Conservation (phyloP, 2,797 vertebrate species). For the Sphenopsis melanotis region DNA sequence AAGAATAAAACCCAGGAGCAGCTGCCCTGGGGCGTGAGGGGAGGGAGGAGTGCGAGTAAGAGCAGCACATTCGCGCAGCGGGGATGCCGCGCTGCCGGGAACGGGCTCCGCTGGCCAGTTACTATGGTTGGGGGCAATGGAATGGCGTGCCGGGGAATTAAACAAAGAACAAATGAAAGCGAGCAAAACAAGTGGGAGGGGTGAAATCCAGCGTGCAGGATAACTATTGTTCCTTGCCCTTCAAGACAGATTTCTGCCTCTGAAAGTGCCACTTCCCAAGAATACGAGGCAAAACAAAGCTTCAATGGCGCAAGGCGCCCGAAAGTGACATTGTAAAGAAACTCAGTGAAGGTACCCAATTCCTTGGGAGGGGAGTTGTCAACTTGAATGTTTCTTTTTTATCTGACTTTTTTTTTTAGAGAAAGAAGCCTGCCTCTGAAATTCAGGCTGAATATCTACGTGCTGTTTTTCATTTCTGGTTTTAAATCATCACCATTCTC, state of each 20-base stretch:
- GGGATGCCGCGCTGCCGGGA: background rate
- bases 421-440: background rate
- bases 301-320: background rate
- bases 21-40: background rate
- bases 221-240: conserved; percentile 51
- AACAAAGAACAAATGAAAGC: conserved; percentile 58
- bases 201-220: conserved; percentile 41
- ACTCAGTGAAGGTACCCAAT: conserved; percentile 30
- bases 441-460: background rate
- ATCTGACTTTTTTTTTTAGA: background rate
- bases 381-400: conserved; percentile 47
- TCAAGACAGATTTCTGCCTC: conserved; percentile 58
- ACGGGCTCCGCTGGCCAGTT: conserved; percentile 20
- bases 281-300: conserved; percentile 52
- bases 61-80: background rate
- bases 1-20: background rate
- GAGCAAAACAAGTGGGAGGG: conserved; percentile 66
- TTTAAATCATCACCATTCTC: background rate
- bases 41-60: background rate
- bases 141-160: conserved; percentile 44
- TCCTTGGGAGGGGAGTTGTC: conserved; percentile 47
- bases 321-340: conserved; percentile 40
- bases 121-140: conserved; percentile 57
- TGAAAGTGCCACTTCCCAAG: conserved; percentile 58
- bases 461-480: accelerated